Percentiles rank a stretch among this genome's conserved stretches.
These are phyloP conservation scores for Epinephelus malabaricus DNA, from an alignment of 2,797 vertebrate genomes.

Conservation along the genomic window DNA sequence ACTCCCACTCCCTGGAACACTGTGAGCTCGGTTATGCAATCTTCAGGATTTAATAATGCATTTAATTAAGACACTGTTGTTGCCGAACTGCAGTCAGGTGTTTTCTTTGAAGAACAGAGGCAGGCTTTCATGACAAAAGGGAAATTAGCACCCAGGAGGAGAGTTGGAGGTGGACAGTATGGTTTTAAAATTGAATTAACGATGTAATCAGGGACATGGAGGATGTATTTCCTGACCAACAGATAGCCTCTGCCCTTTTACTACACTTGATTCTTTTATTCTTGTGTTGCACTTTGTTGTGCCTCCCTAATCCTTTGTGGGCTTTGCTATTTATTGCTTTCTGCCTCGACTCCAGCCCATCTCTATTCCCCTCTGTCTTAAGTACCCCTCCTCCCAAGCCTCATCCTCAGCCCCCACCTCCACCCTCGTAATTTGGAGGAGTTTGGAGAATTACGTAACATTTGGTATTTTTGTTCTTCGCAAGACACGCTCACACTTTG, in stretches of 20 bases:
- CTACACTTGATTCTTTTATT: neutral
- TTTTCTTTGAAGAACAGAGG: conserved; percentile 28
- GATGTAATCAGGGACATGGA: neutral
- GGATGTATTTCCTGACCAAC: conserved; percentile 7
- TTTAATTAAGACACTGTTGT: conserved; percentile 66
- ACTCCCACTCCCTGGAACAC: conserved; percentile 63
- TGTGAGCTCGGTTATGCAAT: conserved; percentile 69
- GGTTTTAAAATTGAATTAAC: conserved; percentile 26
- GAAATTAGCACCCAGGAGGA: conserved; percentile 2
- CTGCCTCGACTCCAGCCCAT: conserved; percentile 16
- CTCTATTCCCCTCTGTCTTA: conserved; percentile 24
- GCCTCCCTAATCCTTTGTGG: conserved; percentile 34
- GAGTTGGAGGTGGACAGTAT: neutral
- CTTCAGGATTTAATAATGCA: conserved; percentile 51
- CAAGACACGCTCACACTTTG: conserved; percentile 36
- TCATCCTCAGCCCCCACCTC: conserved; percentile 21
- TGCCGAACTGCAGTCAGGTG: conserved; percentile 44
- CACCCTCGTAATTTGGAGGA: conserved; percentile 45
- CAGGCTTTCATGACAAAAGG: neutral
- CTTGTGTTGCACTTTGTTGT: conserved; percentile 14
- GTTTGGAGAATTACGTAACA: conserved; percentile 68
- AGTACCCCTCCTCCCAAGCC: neutral
- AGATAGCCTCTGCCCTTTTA: neutral
- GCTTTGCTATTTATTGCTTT: conserved; percentile 30
- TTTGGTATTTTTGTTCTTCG: conserved; percentile 39